phyloP scores from a whole-genome alignment of 2,113 vertebrate species.

The Porphyrio hochstetteri region DNA sequence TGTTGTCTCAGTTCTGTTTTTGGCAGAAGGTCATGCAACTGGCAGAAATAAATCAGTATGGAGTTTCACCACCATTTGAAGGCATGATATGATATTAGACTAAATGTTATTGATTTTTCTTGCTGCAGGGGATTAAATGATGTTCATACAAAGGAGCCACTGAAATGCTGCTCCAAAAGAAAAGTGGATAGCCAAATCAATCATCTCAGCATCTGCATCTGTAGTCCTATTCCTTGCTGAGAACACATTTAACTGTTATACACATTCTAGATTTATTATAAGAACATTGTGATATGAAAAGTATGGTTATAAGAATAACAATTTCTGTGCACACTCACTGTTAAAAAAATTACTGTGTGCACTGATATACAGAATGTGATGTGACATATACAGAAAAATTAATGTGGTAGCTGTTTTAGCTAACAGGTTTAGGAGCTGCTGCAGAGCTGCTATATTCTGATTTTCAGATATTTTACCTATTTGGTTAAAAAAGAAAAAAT shows the following conservation, averaged over 20 bases:
- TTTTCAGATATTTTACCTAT: neutral
- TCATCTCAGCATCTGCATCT: neutral
- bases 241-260: neutral
- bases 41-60: neutral
- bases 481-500: neutral
- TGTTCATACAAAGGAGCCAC: neutral
- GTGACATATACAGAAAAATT: neutral
- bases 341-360: neutral
- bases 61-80: neutral
- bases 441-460: neutral
- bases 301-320: neutral
- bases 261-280: neutral
- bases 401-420: neutral
- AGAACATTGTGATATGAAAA: neutral
- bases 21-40: neutral
- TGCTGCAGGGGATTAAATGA: neutral
- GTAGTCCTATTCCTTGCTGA: neutral
- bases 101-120: neutral
- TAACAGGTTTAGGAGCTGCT: neutral
- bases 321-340: neutral
- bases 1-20: neutral
- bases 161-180: neutral
- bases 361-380: neutral
- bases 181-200: neutral
- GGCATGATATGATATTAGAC: neutral